phyloP scores from a whole-genome alignment of 2,888 invertebrate genomes.

The Patella depressa region DNA sequence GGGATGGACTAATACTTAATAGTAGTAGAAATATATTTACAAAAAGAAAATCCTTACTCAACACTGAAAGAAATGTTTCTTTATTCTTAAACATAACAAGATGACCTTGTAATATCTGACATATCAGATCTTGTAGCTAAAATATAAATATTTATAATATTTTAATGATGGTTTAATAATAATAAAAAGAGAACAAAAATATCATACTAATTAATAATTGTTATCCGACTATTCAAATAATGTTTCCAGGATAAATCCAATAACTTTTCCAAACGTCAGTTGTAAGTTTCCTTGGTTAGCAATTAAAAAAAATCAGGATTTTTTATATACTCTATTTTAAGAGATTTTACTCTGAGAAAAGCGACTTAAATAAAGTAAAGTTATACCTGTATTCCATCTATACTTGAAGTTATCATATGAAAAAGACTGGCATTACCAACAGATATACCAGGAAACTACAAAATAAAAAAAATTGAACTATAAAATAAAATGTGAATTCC shows the following conservation, averaged over 20 bases:
- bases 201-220: too few relatives aligned
- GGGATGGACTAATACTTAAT: too few relatives aligned
- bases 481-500: not conserved
- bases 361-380: not conserved
- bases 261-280: not conserved
- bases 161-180: not conserved
- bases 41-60: constrained; percentile 66
- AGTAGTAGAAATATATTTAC: too few relatives aligned
- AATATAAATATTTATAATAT: constrained; percentile 24
- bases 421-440: constrained; percentile 90
- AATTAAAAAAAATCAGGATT: too few relatives aligned
- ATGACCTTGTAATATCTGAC: constrained; percentile 90
- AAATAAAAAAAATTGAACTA: constrained; percentile 21
- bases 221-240: too few relatives aligned
- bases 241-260: too few relatives aligned
- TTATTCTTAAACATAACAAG: constrained; percentile 73
- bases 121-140: constrained; percentile 91
- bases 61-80: constrained; percentile 72
- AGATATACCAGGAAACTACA: constrained; percentile 83
- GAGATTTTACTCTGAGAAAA: too few relatives aligned
- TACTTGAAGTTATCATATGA: constrained; percentile 88
- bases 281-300: not conserved
- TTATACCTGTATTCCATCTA: constrained; percentile 81
- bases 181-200: too few relatives aligned
- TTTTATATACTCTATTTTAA: too few relatives aligned